Percentiles rank a stretch among this genome's conserved stretches.
Evolutionary conservation across 2,797 vertebrate genomes (phyloP).

Genomic region (Alauda arvensis): DNA sequence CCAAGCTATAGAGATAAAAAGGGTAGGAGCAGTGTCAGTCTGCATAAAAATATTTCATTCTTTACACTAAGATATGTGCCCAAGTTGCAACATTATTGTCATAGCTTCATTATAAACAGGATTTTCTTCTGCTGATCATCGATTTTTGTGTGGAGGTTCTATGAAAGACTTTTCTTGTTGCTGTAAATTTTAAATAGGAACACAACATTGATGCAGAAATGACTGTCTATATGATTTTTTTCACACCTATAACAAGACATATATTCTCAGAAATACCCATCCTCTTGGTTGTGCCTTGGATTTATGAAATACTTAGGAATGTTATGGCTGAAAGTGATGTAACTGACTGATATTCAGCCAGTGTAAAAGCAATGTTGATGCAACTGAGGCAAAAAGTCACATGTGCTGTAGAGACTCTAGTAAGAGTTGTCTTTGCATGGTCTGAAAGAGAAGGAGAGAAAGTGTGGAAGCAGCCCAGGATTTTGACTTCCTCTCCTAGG

Average conservation of each 20-base stretch:
- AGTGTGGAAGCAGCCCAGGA: neutral
- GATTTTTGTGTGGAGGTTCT: neutral
- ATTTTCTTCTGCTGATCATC: neutral
- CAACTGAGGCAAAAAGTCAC: neutral
- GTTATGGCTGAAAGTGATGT: neutral
- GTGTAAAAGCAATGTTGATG: neutral
- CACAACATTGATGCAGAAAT: neutral
- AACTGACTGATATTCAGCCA: neutral
- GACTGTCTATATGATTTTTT: neutral
- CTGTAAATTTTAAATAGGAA: neutral
- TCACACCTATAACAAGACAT: neutral
- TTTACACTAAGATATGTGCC: neutral
- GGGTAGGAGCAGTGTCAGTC: neutral
- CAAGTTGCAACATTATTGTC: neutral
- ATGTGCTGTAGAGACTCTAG: neutral
- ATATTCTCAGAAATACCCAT: neutral
- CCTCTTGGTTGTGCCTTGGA: neutral
- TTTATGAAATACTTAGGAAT: neutral
- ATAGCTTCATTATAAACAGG: neutral
- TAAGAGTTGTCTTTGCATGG: neutral
- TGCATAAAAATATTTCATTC: neutral
- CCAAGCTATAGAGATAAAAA: neutral
- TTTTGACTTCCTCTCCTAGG: neutral
- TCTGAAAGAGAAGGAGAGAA: neutral
- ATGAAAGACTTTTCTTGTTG: neutral